Conservation (phyloP, 2,888 invertebrate genomes). For the Caenorhabditis sulstoni region DNA sequence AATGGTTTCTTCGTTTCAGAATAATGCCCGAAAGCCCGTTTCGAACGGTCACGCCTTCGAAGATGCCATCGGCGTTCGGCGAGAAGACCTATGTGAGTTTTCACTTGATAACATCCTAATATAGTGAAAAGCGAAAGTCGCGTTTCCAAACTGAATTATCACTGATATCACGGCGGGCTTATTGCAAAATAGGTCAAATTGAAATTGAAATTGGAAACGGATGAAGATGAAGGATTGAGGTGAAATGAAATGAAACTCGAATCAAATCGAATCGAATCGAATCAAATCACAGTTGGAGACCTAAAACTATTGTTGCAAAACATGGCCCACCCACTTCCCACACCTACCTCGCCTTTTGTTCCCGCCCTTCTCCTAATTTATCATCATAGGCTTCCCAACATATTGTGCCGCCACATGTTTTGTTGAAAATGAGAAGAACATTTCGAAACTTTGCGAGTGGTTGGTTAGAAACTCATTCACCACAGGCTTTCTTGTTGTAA, state of each 20-base stretch:
- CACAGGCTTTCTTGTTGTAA: slow-evolving; percentile 9
- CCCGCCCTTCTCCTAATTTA: slow-evolving; percentile 22
- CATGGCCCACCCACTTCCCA: too few species aligned
- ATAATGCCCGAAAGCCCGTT: slow-evolving; percentile 50
- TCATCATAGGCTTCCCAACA: slow-evolving; percentile 16
- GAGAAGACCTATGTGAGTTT: slow-evolving; percentile 68
- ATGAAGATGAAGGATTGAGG: slow-evolving; percentile 26
- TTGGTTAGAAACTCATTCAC: too few species aligned
- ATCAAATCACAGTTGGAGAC: slow-evolving; percentile 51
- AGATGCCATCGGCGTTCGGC: slow-evolving; percentile 62
- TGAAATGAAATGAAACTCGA: slow-evolving; percentile 30
- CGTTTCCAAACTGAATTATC: slow-evolving; percentile 6
- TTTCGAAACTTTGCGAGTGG: background rate
- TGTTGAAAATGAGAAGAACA: too few species aligned
- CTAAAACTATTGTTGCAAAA: slow-evolving; percentile 29
- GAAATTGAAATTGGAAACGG: too few species aligned
- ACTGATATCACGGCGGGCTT: slow-evolving; percentile 30
- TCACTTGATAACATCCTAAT: slow-evolving; percentile 26
- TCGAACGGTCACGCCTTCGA: slow-evolving; percentile 44
- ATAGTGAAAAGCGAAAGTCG: slow-evolving; percentile 18
- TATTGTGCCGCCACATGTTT: slow-evolving; percentile 25
- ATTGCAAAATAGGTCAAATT: slow-evolving; percentile 41
- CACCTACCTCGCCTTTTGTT: too few species aligned
- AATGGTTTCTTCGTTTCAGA: slow-evolving; percentile 39
- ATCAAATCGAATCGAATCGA: slow-evolving; percentile 37